Evolutionary conservation across 2,888 invertebrate genomes (phyloP), one percentile per base, ranked within the genome.

Genomic region (Zele albiditarsus): DNA sequence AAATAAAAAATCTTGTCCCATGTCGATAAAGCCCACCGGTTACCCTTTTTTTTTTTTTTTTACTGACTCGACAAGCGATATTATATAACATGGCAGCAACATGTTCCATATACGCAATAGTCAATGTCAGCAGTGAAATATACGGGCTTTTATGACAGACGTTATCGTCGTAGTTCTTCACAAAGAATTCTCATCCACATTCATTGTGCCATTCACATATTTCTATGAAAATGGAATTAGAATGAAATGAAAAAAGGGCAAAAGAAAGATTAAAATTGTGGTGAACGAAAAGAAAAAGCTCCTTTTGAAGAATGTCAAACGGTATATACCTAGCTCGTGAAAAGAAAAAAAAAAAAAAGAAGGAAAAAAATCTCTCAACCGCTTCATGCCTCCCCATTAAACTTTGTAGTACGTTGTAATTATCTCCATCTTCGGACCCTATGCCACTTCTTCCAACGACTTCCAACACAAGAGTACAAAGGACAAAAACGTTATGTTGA

Each of bases 381-480:
- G 28, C 12, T 71, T 63, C 28, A 63, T 63, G 20, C 42, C 60
- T 46, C 46, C 20, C 38, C 49, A 71, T 71, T 71, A 71, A 71
- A 60, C 28, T 60, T 42, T 28, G 53, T 23, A 62, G 42, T 71
- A 46, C 62, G 60, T 46, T 33, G 42, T 62, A 71, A 71, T 71
- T 71, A 71, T 71, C 71, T 71, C 62, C 27, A 71, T 71, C 25
- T 62, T 62, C 28, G 12, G 71, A 62, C 70, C 16, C 57, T 60
- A n/a, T 16, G 27, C 62, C 27, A 20, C 42, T 63, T 62, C 25
- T 23, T 20, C 31, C 38, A 71, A 60, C 25, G 25, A 62, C 16
- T 49, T 49, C 12, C 10, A 31, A 46, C 25, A 38, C 31, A 16
- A n/a, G 20, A 60, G n/a, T 46, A 71, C 33, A 60, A 62, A 46